Evolutionary conservation across 1,140 invertebrate species (phyloP).

Genomic region (Eufriesea mexicana): DNA sequence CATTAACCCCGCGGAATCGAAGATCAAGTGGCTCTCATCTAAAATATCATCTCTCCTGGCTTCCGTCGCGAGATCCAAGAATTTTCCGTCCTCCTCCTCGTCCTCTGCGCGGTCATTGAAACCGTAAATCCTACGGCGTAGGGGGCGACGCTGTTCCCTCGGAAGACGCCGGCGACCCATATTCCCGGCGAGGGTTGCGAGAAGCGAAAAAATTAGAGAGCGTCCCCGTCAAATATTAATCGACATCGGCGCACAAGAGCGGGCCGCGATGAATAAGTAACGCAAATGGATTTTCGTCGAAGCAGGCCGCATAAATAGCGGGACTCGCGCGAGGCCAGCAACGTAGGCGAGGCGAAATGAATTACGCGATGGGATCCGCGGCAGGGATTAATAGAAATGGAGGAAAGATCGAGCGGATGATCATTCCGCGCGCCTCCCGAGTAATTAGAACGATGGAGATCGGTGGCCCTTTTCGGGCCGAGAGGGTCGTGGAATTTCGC

Average conservation of each 20-base stretch:
- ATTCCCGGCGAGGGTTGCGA: background rate
- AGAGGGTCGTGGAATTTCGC: constrained; percentile 10
- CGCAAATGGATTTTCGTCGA: constrained; percentile 11
- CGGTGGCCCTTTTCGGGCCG: background rate
- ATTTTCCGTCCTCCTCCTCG: background rate
- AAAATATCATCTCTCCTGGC: background rate
- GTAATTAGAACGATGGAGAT: constrained; percentile 32
- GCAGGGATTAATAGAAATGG: constrained; percentile 8
- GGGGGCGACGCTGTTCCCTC: background rate
- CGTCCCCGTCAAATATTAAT: constrained; percentile 14
- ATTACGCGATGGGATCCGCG: constrained; percentile 21
- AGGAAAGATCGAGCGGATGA: constrained; percentile 8
- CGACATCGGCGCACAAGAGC: background rate
- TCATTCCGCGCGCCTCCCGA: background rate
- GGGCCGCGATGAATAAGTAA: constrained; percentile 2
- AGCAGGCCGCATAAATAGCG: background rate
- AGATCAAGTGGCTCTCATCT: background rate
- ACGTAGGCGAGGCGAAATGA: background rate
- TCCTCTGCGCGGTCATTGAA: background rate
- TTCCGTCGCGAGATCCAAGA: background rate
- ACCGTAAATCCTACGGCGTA: background rate
- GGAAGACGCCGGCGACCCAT: background rate
- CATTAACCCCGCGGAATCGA: background rate
- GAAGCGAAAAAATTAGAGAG: constrained; percentile 3
- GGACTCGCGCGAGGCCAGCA: background rate